Evolutionary conservation across 2,113 vertebrate genomes (phyloP).

Genomic region (Myotis davidii): DNA sequence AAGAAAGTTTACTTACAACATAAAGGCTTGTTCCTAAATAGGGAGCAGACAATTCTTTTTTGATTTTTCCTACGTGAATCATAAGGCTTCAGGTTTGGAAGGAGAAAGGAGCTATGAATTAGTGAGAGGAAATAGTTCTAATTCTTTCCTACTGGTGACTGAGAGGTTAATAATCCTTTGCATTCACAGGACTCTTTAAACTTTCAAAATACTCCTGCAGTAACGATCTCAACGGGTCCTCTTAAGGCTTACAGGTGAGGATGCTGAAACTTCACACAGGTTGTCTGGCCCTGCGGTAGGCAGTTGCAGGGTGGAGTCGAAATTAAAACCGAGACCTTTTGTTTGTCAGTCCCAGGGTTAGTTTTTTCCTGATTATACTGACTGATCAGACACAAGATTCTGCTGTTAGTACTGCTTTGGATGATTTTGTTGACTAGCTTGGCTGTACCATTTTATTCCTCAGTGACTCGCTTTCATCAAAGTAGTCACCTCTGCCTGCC

Average conservation of each 20-base stretch:
- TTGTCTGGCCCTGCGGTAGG: neutral
- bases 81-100: neutral
- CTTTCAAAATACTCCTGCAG: neutral
- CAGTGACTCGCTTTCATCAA: neutral
- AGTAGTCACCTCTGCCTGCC: neutral
- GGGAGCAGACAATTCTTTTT: neutral
- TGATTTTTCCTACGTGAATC: neutral
- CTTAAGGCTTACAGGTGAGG: neutral
- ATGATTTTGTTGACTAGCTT: neutral
- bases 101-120: neutral
- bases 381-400: neutral
- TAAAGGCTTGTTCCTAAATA: neutral
- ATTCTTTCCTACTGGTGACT: neutral
- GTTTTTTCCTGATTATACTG: neutral
- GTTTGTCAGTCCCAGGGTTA: neutral
- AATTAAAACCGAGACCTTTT: neutral
- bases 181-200: neutral
- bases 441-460: neutral
- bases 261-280: neutral
- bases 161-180: neutral
- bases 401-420: neutral
- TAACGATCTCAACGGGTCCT: neutral
- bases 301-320: neutral
- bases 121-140: neutral
- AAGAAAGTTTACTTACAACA: constrained; percentile 36